These are phyloP conservation scores for Sycophila sp. DNA, from an alignment of 1,140 invertebrate species.

Conservation along the genomic window DNA sequence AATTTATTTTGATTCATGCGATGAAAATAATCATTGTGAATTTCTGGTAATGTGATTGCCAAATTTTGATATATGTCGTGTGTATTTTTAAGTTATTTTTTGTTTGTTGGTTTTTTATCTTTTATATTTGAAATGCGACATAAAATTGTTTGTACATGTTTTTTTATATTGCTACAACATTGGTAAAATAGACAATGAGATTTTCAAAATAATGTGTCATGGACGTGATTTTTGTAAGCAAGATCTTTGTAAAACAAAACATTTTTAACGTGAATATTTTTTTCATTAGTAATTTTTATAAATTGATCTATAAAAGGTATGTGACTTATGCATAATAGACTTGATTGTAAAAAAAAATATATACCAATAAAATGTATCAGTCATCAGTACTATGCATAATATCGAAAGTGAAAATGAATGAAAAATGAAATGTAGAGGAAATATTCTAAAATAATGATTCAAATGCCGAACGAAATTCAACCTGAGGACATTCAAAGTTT, in stretches of 20 bases:
- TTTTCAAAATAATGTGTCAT: constrained; percentile 1
- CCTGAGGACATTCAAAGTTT: constrained; percentile 32
- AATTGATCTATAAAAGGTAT: constrained; percentile 20
- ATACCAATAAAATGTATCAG: constrained; percentile 47
- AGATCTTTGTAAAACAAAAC: constrained; percentile 11
- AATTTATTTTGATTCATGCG: background rate
- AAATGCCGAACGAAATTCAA: constrained; percentile 13
- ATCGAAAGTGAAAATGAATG: constrained; percentile 39
- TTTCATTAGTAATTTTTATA: constrained; percentile 12
- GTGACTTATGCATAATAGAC: constrained; percentile 25
- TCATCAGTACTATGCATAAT: constrained; percentile 43
- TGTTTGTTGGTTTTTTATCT: background rate
- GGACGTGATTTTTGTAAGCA: background rate
- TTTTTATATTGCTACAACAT: constrained; percentile 3
- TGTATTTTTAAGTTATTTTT: constrained; percentile 34
- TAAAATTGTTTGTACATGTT: constrained; percentile 27
- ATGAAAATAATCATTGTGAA: constrained; percentile 6
- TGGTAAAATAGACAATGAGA: constrained; percentile 17
- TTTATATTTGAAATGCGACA: constrained; percentile 6
- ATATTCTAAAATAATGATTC: constrained; percentile 39
- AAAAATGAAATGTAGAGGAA: constrained; percentile 42
- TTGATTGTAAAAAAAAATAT: constrained; percentile 43
- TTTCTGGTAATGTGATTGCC: constrained; percentile 27
- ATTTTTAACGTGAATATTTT: background rate
- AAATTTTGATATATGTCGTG: constrained; percentile 3